These are phyloP conservation scores for Helicoverpa assulta DNA, from an alignment of 2,888 invertebrate genomes.

Conservation along the genomic window DNA sequence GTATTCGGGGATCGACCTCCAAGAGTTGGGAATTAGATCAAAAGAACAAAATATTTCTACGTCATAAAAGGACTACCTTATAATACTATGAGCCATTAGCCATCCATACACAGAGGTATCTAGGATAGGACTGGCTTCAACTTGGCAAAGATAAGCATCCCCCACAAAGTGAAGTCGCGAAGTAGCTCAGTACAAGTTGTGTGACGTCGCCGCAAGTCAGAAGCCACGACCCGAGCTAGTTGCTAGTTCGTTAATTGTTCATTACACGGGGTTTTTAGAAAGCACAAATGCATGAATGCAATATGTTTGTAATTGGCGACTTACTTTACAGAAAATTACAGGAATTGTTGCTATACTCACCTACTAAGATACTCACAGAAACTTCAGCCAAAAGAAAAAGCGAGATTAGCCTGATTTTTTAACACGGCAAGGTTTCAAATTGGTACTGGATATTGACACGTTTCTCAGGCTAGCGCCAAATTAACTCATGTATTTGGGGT, in stretches of 20 bases:
- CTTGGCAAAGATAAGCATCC: constrained; percentile 65
- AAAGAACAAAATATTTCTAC: no score
- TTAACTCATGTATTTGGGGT: neutral
- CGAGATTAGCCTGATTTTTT: no score
- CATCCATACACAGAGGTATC: constrained; percentile 3
- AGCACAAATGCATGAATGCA: neutral
- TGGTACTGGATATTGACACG: no score
- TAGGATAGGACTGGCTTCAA: constrained; percentile 42
- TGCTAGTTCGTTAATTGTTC: constrained; percentile 35
- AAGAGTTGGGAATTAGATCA: no score
- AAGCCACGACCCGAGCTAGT: constrained; percentile 27
- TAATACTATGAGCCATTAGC: neutral
- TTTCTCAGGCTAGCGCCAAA: neutral
- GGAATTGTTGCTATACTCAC: no score
- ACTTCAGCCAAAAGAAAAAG: no score
- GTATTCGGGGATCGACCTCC: no score
- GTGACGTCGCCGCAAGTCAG: constrained; percentile 43
- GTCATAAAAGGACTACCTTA: no score
- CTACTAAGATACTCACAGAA: no score
- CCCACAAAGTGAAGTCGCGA: constrained; percentile 59
- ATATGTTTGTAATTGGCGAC: no score
- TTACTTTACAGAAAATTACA: no score
- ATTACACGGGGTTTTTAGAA: neutral
- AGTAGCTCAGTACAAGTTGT: constrained; percentile 53
- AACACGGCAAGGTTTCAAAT: no score